These are phyloP conservation scores for Synanthedon myopaeformis DNA, from an alignment of 2,888 invertebrate genomes.

Conservation along the genomic window DNA sequence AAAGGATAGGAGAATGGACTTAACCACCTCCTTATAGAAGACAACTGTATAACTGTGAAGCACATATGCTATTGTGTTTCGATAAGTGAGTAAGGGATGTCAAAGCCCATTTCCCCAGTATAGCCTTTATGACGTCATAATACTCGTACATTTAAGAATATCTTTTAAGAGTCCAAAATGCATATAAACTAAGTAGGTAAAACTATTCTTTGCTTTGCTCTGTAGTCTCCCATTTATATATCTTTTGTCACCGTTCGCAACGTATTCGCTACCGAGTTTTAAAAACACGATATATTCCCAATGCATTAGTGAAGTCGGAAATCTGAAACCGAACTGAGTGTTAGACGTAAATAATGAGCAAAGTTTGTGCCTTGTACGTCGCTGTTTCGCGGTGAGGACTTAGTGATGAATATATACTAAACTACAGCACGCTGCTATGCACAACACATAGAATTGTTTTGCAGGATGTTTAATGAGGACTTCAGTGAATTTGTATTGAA, in stretches of 20 bases:
- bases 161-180: no score
- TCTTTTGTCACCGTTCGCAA: no score
- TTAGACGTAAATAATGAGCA: background rate
- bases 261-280: no score
- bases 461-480: no score
- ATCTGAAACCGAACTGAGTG: background rate
- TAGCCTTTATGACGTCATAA: no score
- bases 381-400: background rate
- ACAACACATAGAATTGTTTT: no score
- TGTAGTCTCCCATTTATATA: no score
- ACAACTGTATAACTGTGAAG: background rate
- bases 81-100: background rate
- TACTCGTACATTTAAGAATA: no score
- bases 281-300: background rate
- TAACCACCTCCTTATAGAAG: background rate
- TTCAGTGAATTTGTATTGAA: no score
- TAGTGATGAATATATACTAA: background rate
- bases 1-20: no score
- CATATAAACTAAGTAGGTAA: no score
- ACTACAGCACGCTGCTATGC: background rate
- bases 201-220: no score
- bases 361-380: background rate
- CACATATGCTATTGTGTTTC: background rate
- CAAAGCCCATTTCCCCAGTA: background rate
- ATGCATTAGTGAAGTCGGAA: background rate